Percentiles rank a stretch among this genome's conserved stretches.
Evolutionary conservation across 64 coral and sea anemone genomes (phyloP).

Genomic region (Pocillopora damicornis): DNA sequence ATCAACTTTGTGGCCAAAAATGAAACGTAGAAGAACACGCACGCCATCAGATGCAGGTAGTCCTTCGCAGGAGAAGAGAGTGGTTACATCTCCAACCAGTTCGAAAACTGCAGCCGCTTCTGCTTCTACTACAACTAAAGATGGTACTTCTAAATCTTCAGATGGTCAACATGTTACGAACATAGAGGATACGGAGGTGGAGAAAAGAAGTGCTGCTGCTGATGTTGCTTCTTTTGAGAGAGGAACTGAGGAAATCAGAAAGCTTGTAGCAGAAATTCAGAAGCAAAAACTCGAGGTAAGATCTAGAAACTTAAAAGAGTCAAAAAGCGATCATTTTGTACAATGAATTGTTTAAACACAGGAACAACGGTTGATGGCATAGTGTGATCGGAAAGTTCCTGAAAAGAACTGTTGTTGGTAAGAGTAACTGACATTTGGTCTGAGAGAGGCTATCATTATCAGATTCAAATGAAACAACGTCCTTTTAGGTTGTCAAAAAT

Average conservation of each 20-base stretch:
- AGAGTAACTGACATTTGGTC: no score
- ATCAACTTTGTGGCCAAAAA: not conserved
- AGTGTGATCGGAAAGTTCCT: no score
- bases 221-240: conserved; percentile 67
- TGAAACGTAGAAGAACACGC: conserved; percentile 90
- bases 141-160: conserved; percentile 44
- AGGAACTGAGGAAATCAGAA: conserved; percentile 76
- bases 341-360: not conserved
- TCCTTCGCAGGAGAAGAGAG: conserved; percentile 69
- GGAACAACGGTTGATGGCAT: no score
- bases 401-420: no score
- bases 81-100: conserved; percentile 42
- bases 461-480: no score
- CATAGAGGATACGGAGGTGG: conserved; percentile 70
- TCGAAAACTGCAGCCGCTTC: not conserved
- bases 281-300: conserved; percentile 25
- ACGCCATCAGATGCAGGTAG: conserved; percentile 67
- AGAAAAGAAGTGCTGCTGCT: conserved; percentile 61
- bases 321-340: not conserved
- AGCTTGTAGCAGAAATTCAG: conserved; percentile 77
- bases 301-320: not conserved
- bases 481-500: no score
- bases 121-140: conserved; percentile 39
- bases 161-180: conserved; percentile 38
- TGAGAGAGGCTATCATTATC: no score